Percentiles rank a stretch among this genome's conserved stretches.
These are phyloP conservation scores for Trichacis sp. DNA, from an alignment of 2,888 invertebrate genomes.

Conservation along the genomic window DNA sequence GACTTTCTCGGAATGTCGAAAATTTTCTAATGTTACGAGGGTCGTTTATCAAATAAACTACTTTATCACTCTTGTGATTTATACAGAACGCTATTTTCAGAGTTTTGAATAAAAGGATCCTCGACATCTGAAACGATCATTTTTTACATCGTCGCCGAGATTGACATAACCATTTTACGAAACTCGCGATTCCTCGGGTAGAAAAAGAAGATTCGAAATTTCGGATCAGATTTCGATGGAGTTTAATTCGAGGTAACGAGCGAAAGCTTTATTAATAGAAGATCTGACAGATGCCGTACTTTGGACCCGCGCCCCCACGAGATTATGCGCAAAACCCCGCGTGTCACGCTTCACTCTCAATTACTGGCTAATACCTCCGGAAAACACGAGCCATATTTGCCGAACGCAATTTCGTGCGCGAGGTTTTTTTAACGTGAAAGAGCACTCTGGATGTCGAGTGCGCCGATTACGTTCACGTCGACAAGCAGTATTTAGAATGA, in stretches of 20 bases:
- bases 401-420: neutral
- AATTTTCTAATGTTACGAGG: neutral
- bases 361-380: conserved; percentile 2
- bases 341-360: conserved; percentile 5
- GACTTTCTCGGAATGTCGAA: neutral
- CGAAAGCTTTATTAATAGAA: neutral
- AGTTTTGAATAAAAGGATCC: neutral
- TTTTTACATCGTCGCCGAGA: too few species aligned
- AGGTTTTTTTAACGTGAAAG: conserved; percentile 2
- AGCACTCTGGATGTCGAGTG: neutral
- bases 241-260: neutral
- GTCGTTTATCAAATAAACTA: neutral
- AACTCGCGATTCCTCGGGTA: too few species aligned
- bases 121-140: too few species aligned
- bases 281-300: neutral
- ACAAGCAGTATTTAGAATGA: neutral
- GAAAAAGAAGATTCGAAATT: too few species aligned
- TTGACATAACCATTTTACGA: too few species aligned
- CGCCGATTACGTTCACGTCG: neutral
- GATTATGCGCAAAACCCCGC: neutral
- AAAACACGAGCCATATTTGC: conserved; percentile 1
- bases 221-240: neutral
- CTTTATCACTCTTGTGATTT: neutral
- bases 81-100: neutral
- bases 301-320: neutral